Base-by-base conservation (phyloP, 2,797 vertebrate genomes). In the Avahi laniger region DNA sequence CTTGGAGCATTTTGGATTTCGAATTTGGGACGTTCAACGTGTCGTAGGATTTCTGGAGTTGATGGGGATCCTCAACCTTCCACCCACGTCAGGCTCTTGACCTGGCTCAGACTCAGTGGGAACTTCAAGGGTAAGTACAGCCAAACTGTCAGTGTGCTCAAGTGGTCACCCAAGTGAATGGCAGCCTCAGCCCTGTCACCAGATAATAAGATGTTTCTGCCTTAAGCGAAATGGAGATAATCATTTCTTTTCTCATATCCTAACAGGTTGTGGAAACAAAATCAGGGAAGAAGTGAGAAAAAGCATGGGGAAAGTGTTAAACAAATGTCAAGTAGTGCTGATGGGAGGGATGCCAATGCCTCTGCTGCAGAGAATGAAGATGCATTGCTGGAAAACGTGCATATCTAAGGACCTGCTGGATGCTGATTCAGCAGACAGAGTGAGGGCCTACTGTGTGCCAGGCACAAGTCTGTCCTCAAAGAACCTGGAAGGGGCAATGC, bases 241-340 rank as follows among this genome's bases (percentile, higher is more conserved):
- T 95, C 69, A 65, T 75, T 91, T 94, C n/a, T 93, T 54, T 70
- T 85, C 72, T 95, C 61, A 61, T 73, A 75, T 41, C 22, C 43
- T 57, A 95, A 79, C 69, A 91, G 54, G 63, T 13, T 95, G 61
- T 82, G 78, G 95, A 93, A 94, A 92, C 26, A 85, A 87, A 90
- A 63, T 63, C 82, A 70, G 43, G 78, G 85, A 89, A 90, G 33
- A 92, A 50, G 69, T 61, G 91, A 95, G 89, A 86, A 97, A 89
- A 93, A 15, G 2, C 63, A 70, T 63, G 15, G 65, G 50, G 41
- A 54, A 82, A 38, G 63, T 78, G 73, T 76, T 78, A 89, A 86
- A 89, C 59, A 52, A 33, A 75, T 87, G 69, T 67, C 75, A 14
- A 63, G 46, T 12, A 6, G 57, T 24, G 14, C n/a, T 72, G 54